A percentile compares a stretch with the other conserved stretches of the same genome.
These are phyloP conservation scores for Chrysolina oricalcia DNA, from an alignment of 2,888 invertebrate species.

Conservation along the genomic window DNA sequence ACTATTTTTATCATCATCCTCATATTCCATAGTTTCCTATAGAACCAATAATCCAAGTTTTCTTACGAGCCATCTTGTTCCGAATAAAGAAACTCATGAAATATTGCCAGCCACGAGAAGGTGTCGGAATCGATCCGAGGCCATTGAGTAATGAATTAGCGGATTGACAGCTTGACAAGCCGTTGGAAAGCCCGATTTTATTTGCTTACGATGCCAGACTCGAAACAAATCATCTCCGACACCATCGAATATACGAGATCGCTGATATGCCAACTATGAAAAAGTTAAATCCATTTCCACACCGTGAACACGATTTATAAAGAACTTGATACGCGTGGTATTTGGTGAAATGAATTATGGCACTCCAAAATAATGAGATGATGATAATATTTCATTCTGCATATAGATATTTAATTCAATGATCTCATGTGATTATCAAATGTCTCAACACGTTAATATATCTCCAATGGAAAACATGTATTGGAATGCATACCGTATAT, in stretches of 20 bases:
- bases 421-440: too few species aligned
- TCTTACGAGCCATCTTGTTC: too few species aligned
- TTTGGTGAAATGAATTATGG: background rate
- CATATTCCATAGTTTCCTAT: too few species aligned
- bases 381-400: too few species aligned
- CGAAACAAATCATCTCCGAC: slow-evolving; percentile 61
- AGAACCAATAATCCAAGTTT: too few species aligned
- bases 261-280: slow-evolving; percentile 44
- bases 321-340: slow-evolving; percentile 23
- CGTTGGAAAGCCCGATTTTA: slow-evolving; percentile 66
- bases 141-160: slow-evolving; percentile 65
- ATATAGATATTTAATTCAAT: too few species aligned
- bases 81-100: background rate
- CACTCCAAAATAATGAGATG: background rate
- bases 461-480: too few species aligned
- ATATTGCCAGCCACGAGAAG: background rate
- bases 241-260: slow-evolving; percentile 49
- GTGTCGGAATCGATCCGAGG: slow-evolving; percentile 43
- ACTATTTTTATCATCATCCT: too few species aligned
- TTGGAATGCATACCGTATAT: too few species aligned
- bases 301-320: slow-evolving; percentile 30
- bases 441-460: too few species aligned
- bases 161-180: slow-evolving; percentile 68
- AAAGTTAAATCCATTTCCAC: slow-evolving; percentile 27
- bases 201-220: slow-evolving; percentile 61